Evolutionary conservation across 2,797 vertebrate species (phyloP).

Genomic region (Sebastiscus albofasciatus): DNA sequence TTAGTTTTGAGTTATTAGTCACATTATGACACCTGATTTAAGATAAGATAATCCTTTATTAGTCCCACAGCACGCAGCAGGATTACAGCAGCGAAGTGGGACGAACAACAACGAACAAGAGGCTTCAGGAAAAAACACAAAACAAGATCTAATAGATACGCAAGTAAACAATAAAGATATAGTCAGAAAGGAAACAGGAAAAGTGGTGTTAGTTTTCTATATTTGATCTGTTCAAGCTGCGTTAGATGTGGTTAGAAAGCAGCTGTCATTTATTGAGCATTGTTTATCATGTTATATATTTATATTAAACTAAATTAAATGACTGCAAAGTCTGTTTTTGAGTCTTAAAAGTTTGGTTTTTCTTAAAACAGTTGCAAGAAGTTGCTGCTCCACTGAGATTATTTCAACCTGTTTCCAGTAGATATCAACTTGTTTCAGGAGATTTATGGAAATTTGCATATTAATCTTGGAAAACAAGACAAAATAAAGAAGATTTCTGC

Average conservation of each 20-base stretch:
- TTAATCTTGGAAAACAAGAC: background rate
- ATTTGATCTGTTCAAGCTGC: background rate
- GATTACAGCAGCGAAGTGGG: too few relatives aligned
- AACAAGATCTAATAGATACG: too few relatives aligned
- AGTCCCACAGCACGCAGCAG: too few relatives aligned
- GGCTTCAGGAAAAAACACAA: too few relatives aligned
- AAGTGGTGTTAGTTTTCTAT: background rate
- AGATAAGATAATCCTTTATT: too few relatives aligned
- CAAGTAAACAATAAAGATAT: too few relatives aligned
- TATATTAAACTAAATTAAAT: background rate
- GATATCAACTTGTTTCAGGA: background rate
- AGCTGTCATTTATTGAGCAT: background rate
- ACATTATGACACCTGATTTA: background rate
- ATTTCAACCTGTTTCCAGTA: background rate
- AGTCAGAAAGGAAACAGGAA: too few relatives aligned
- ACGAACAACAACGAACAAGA: too few relatives aligned
- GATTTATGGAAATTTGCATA: too few relatives aligned
- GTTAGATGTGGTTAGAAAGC: background rate
- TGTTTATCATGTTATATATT: background rate
- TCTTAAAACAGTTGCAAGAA: background rate
- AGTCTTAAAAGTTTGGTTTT: background rate
- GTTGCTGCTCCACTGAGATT: background rate
- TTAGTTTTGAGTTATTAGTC: background rate
- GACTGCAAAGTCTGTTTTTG: background rate
- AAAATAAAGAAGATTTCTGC: too few relatives aligned